These are phyloP conservation scores for Panthera uncia DNA, from an alignment of 2,113 vertebrate species.

Conservation along the genomic window DNA sequence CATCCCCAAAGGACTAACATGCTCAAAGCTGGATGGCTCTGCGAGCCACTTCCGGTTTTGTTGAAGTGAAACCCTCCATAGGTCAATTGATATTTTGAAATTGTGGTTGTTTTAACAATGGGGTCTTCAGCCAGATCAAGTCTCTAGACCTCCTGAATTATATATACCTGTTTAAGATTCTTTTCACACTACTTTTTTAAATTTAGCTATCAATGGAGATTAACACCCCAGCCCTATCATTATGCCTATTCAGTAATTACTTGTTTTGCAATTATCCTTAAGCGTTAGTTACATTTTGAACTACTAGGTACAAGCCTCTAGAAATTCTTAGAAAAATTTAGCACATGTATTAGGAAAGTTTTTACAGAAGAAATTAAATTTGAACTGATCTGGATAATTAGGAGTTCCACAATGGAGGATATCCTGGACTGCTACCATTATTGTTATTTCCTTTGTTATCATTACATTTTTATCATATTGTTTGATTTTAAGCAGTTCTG, in stretches of 20 bases:
- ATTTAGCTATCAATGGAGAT: not conserved
- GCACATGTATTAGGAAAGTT: not conserved
- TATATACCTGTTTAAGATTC: not conserved
- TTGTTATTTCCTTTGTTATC: not conserved
- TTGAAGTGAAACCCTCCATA: not conserved
- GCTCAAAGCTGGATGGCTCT: not conserved
- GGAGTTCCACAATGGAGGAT: not conserved
- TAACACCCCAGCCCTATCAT: not conserved
- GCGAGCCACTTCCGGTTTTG: not conserved
- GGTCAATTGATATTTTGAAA: not conserved
- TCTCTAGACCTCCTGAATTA: not conserved
- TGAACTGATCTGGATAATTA: not conserved
- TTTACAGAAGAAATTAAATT: not conserved
- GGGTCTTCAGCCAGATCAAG: not conserved
- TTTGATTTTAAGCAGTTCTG: not conserved
- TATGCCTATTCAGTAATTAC: not conserved
- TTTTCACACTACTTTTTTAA: not conserved
- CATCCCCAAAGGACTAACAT: not conserved
- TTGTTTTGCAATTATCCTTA: not conserved
- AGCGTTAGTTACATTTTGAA: constrained; percentile 25
- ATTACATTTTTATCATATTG: not conserved
- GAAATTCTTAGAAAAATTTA: not conserved
- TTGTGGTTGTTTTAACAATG: not conserved
- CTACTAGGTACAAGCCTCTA: not conserved
- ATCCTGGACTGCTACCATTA: not conserved